Conservation (phyloP, 2,888 invertebrate species). For the Leptogaster cylindrica region DNA sequence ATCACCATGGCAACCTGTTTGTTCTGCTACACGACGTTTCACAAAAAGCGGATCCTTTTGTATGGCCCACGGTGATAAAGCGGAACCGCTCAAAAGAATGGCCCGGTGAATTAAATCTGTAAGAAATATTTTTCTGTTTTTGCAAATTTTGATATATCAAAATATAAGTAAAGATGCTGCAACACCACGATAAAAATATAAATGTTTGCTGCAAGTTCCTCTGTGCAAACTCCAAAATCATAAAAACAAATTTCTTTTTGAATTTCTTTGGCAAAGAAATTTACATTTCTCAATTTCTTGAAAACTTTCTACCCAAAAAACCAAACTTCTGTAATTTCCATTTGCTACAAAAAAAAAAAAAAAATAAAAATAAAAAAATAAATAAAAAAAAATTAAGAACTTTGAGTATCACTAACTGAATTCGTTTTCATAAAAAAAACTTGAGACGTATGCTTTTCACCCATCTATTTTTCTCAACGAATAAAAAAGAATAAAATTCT, state of each 20-base stretch:
- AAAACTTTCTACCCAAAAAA: no score
- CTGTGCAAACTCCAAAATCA: no score
- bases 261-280: no score
- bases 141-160: not conserved
- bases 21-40: constrained; percentile 81
- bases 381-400: no score
- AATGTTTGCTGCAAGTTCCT: no score
- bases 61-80: constrained; percentile 90
- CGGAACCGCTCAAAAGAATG: constrained; percentile 87
- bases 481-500: not conserved
- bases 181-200: no score
- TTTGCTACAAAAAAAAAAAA: no score
- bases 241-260: no score
- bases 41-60: constrained; percentile 83
- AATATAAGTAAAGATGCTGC: not conserved
- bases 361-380: no score
- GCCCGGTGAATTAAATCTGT: constrained; percentile 86
- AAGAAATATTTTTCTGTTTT: constrained; percentile 57
- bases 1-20: constrained; percentile 84
- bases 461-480: not conserved
- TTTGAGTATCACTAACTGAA: not conserved
- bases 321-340: no score
- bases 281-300: no score
- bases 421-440: constrained; percentile 27
- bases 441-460: constrained; percentile 3